Base-by-base conservation (phyloP, 1,140 invertebrate species). In the Laupala kohalensis region DNA sequence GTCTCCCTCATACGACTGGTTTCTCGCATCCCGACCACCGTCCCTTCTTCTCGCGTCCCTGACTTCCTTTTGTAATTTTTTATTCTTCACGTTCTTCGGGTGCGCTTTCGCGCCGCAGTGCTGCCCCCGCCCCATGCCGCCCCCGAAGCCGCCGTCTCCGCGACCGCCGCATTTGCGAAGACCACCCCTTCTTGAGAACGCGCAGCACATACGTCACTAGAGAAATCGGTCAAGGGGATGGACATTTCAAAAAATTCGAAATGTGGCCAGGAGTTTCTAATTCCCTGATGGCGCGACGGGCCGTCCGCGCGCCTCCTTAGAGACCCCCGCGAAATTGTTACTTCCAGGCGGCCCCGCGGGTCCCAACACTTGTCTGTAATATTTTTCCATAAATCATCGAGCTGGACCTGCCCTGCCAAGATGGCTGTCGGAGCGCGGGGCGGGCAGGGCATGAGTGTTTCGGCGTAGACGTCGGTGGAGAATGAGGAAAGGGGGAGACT, bases 311-410 rank as follows among this genome's bases (percentile, higher is more conserved):
- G 19, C 37, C 37, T 53, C 37, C 37, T 53, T 19, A 19, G 37
- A 19, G 37, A 53, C 37, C 37, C 37, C 37, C 37, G 37, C 37
- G 74, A 74, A 75, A 71, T 75, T 74, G 75, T 75, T 74, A 73
- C 71, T 69, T 73, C 69, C 69, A 6, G 28, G 70, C 25, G 4
- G 53, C 29, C 37, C 62, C 66, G 27, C 29, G 26, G 24, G 30
- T 37, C 65, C 63, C 71, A 72, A 53, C 66, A 68, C 71, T 69
- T 75, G 75, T 73, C 72, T 69, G 75, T 74, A 75, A 76, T 75
- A 76, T 75, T 76, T 53, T 76, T 76, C 73, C 77, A 78, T 78
- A 78, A 78, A 78, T 78, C 77, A 78, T 77, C 74, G 53, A 15
- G 74, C 74, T 73, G 76, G 75, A 77, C 75, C 76, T 76, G 76